These are phyloP conservation scores for Caradrina clavipalpis DNA, from an alignment of 2,888 invertebrate species.

Conservation along the genomic window DNA sequence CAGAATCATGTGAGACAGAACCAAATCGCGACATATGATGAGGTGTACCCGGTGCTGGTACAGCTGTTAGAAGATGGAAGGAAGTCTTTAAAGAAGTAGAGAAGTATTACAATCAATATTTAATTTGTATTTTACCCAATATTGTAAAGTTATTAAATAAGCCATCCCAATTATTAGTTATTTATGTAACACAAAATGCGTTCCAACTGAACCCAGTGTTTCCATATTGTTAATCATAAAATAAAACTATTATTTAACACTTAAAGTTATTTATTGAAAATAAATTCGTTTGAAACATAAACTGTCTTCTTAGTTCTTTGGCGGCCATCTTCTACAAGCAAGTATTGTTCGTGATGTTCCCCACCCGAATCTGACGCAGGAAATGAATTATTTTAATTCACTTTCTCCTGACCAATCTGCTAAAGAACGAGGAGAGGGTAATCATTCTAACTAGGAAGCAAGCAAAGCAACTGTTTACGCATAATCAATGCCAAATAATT, in stretches of 20 bases:
- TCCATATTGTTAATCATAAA: conserved; percentile 7
- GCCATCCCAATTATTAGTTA: conserved; percentile 4
- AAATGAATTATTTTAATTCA: conserved; percentile 26
- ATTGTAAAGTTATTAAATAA: not conserved
- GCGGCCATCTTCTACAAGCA: conserved; percentile 44
- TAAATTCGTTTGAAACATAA: conserved; percentile 56
- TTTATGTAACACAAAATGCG: conserved; percentile 8
- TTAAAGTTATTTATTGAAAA: conserved; percentile 58
- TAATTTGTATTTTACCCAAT: too few species aligned
- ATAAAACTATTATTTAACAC: conserved; percentile 49
- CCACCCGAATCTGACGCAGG: conserved; percentile 52
- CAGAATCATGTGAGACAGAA: conserved; percentile 95
- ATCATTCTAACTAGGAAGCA: not conserved
- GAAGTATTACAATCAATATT: conserved; percentile 6
- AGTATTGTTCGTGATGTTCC: conserved; percentile 44
- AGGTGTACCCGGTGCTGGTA: conserved; percentile 96
- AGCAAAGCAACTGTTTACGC: not conserved
- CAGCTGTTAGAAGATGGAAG: conserved; percentile 93
- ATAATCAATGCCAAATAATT: too few species aligned
- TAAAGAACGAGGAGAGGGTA: conserved; percentile 37
- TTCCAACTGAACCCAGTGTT: not conserved
- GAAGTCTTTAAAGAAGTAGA: conserved; percentile 76
- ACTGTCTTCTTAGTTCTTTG: conserved; percentile 44
- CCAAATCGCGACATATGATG: conserved; percentile 96
- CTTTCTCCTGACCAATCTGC: conserved; percentile 24